These are phyloP conservation scores for Ambastaia sidthimunki DNA, from an alignment of 2,797 vertebrate species.

Conservation along the genomic window DNA sequence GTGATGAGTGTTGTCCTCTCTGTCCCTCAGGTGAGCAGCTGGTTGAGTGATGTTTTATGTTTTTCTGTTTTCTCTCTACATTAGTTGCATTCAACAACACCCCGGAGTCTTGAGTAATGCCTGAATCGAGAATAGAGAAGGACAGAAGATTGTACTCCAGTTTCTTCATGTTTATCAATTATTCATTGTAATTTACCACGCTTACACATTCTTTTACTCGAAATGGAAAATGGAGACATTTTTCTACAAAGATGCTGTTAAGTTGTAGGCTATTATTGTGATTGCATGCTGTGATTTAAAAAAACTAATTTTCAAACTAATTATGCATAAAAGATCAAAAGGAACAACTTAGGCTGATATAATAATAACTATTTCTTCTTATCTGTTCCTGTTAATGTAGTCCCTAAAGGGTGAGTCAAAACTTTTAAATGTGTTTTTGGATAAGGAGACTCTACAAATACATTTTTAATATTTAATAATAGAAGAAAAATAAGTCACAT, in stretches of 20 bases:
- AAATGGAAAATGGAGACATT: background rate
- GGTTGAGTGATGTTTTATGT: conserved; percentile 19
- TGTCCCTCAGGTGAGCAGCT: conserved; percentile 78
- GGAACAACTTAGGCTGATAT: background rate
- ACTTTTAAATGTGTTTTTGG: background rate
- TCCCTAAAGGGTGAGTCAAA: background rate
- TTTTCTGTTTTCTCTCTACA: conserved; percentile 16
- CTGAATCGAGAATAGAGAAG: conserved; percentile 6
- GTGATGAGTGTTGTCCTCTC: conserved; percentile 78
- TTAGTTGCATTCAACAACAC: conserved; percentile 2
- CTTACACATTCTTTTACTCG: too few relatives aligned
- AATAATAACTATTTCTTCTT: background rate
- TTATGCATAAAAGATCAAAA: background rate
- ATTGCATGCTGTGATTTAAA: background rate
- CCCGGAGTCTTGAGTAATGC: too few relatives aligned
- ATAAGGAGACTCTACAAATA: background rate
- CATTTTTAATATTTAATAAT: background rate
- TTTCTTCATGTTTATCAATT: too few relatives aligned
- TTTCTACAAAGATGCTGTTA: background rate
- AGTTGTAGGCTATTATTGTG: background rate
- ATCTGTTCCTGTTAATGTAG: background rate
- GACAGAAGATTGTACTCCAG: conserved; percentile 8
- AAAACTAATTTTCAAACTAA: too few relatives aligned
- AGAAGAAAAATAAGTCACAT: background rate
- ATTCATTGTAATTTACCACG: background rate